Evolutionary conservation across 1,140 invertebrate genomes (phyloP).

Genomic region (Antheraea pernyi): DNA sequence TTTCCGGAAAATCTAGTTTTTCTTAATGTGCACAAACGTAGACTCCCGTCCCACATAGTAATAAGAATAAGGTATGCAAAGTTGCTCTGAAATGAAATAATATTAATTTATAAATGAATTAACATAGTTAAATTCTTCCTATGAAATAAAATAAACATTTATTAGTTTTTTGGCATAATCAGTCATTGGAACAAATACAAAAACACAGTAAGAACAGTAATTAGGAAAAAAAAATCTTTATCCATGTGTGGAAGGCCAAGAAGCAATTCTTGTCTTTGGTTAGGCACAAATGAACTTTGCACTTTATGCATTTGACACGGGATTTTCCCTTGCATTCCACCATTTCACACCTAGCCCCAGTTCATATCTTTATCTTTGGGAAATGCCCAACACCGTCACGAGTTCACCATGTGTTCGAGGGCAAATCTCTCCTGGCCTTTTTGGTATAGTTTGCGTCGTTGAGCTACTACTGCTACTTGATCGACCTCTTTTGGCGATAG

Average conservation of each 20-base stretch:
- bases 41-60: conserved; percentile 8
- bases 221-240: no score
- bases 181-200: no score
- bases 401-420: conserved; percentile 27
- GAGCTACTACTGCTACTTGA: conserved; percentile 23
- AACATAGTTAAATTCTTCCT: no score
- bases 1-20: conserved; percentile 7
- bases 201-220: no score
- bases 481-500: conserved; percentile 15
- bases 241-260: no score
- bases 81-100: conserved; percentile 6
- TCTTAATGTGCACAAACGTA: neutral
- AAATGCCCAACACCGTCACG: conserved; percentile 36
- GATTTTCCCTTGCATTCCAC: no score
- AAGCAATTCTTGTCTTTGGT: no score
- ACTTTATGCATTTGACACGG: no score
- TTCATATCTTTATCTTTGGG: conserved; percentile 29
- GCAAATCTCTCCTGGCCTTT: conserved; percentile 1
- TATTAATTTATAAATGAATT: neutral
- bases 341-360: neutral
- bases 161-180: no score
- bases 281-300: no score
- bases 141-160: no score
- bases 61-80: conserved; percentile 3
- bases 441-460: neutral